Evolutionary conservation across 2,888 invertebrate species (phyloP).

Genomic region (Heliconius ethilla): DNA sequence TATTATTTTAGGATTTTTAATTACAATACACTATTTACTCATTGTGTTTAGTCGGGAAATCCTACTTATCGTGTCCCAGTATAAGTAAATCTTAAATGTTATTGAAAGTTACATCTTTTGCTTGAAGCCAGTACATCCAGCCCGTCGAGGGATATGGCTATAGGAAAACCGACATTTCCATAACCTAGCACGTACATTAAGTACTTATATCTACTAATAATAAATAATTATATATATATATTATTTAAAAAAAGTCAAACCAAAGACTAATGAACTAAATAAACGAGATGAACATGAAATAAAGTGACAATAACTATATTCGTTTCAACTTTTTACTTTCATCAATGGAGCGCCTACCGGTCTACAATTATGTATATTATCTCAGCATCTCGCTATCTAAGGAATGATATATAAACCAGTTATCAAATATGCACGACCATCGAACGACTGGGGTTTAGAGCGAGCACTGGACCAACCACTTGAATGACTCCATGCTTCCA

Average conservation of each 20-base stretch:
- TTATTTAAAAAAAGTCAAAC: too few relatives aligned
- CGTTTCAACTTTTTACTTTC: constrained; percentile 24
- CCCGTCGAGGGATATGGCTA: too few relatives aligned
- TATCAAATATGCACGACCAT: constrained; percentile 43
- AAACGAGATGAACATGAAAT: background rate
- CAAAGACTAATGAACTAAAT: background rate
- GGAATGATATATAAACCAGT: constrained; percentile 41
- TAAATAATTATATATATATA: too few relatives aligned
- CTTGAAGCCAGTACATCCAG: too few relatives aligned
- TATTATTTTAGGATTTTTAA: too few relatives aligned
- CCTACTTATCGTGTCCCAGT: too few relatives aligned
- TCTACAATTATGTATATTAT: constrained; percentile 40
- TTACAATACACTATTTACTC: background rate
- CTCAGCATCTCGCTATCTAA: constrained; percentile 34
- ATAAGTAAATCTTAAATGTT: too few relatives aligned
- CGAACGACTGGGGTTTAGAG: constrained; percentile 37
- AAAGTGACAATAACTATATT: constrained; percentile 4
- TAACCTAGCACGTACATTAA: too few relatives aligned
- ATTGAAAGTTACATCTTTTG: too few relatives aligned
- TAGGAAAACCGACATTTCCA: too few relatives aligned
- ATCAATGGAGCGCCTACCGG: constrained; percentile 35
- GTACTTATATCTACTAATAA: too few relatives aligned
- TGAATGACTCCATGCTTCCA: constrained; percentile 22
- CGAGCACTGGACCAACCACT: constrained; percentile 34
- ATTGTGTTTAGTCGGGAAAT: background rate